Conservation (phyloP, 2,797 vertebrate species). For the Alfaro cultratus region DNA sequence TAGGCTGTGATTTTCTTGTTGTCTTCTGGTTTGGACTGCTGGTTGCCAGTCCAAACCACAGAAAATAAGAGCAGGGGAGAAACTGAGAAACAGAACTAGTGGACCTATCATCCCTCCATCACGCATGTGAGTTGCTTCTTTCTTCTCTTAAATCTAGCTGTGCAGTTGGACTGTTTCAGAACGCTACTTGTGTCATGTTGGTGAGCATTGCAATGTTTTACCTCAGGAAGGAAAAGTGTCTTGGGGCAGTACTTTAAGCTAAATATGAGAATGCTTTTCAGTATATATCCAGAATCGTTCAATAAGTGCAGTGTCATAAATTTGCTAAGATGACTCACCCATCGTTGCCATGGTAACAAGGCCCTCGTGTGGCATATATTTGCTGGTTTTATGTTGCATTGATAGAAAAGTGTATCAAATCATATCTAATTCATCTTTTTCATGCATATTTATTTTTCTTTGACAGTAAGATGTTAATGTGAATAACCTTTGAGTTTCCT, state of each 20-base stretch:
- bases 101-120: slow-evolving; percentile 20
- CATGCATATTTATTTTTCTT: not conserved
- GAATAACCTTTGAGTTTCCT: not conserved
- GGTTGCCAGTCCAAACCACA: slow-evolving; percentile 8
- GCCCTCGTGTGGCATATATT: slow-evolving; percentile 33
- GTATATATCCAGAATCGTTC: slow-evolving; percentile 10
- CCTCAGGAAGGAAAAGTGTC: not conserved
- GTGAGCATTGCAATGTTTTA: not conserved
- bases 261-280: not conserved
- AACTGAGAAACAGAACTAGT: slow-evolving; percentile 8
- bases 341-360: slow-evolving; percentile 50
- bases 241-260: not conserved
- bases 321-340: slow-evolving; percentile 52
- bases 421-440: not conserved
- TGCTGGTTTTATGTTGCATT: slow-evolving; percentile 15
- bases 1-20: slow-evolving; percentile 58
- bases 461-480: not conserved
- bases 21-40: slow-evolving; percentile 13
- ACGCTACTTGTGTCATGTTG: not conserved
- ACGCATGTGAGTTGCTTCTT: slow-evolving; percentile 47
- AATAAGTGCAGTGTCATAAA: slow-evolving; percentile 53
- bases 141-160: not conserved
- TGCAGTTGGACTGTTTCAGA: not conserved
- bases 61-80: not conserved
- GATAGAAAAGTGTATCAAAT: slow-evolving; percentile 5